Conservation (phyloP, 2,113 vertebrate species). For the Pollimyrus isidori region DNA sequence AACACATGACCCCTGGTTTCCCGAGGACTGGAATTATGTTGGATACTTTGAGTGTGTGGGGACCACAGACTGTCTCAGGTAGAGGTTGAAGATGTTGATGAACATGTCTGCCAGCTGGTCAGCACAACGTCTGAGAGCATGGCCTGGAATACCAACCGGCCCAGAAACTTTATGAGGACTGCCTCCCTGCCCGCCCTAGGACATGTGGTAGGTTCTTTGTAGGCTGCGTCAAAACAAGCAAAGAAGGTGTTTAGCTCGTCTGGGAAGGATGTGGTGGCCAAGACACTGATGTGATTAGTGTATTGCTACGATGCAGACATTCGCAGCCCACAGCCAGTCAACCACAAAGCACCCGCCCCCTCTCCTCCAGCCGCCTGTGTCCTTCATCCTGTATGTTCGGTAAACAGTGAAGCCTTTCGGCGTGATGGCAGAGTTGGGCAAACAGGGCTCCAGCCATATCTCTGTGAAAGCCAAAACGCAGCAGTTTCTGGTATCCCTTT, state of each 20-base stretch:
- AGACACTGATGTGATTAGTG: background rate
- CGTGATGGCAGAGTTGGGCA: background rate
- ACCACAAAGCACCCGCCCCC: background rate
- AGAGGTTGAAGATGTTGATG: background rate
- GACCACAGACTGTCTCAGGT: background rate
- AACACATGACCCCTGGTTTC: background rate
- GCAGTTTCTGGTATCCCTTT: background rate
- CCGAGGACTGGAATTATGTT: background rate
- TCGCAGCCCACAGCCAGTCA: background rate
- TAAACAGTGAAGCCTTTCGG: background rate
- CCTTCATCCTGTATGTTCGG: background rate
- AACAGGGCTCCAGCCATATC: background rate
- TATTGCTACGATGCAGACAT: background rate
- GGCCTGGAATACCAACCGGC: background rate
- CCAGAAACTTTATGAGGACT: background rate
- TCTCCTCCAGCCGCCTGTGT: background rate
- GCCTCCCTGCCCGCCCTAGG: background rate
- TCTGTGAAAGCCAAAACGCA: background rate
- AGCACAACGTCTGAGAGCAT: background rate
- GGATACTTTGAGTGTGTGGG: background rate
- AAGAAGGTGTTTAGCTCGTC: background rate
- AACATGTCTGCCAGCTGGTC: too few relatives aligned
- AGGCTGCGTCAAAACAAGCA: background rate
- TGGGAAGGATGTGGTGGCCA: background rate
- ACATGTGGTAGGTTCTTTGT: background rate